Percentiles rank a stretch among this genome's conserved stretches.
phyloP scores from a whole-genome alignment of 1,140 invertebrate genomes.

The Yoshiicerus persimilis region DNA sequence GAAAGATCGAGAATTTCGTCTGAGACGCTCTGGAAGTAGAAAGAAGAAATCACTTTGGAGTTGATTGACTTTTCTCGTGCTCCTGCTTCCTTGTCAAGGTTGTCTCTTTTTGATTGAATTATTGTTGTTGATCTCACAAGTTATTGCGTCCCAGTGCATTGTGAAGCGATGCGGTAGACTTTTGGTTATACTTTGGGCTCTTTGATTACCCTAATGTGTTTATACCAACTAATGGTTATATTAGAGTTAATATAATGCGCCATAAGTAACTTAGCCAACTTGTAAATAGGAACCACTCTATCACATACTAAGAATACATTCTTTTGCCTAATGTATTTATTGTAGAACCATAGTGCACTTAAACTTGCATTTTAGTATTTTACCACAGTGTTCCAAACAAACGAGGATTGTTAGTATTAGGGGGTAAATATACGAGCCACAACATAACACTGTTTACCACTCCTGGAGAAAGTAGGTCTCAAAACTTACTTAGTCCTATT shows the following conservation, averaged over 20 bases:
- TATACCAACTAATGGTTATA: neutral
- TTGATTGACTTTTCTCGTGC: neutral
- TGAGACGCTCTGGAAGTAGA: neutral
- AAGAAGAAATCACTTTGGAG: conserved; percentile 22
- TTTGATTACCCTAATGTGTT: neutral
- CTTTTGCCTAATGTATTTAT: neutral
- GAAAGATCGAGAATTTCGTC: neutral
- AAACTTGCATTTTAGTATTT: neutral
- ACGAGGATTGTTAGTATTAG: too few species aligned
- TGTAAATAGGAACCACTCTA: neutral
- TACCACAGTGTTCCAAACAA: too few species aligned
- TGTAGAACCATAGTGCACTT: neutral
- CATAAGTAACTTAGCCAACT: neutral
- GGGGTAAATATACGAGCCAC: too few species aligned
- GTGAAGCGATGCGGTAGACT: neutral
- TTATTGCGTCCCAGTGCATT: neutral
- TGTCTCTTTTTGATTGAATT: conserved; percentile 17
- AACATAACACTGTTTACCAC: too few species aligned
- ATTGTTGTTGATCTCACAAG: conserved; percentile 5
- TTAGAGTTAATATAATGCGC: neutral
- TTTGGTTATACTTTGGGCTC: neutral
- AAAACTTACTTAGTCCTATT: too few species aligned
- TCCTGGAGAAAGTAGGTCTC: too few species aligned
- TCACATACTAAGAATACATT: neutral
- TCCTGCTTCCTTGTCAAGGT: neutral